Percentiles rank a stretch among this genome's conserved stretches.
These are phyloP conservation scores for Sepiola atlantica DNA, from an alignment of 2,888 invertebrate genomes.

Conservation along the genomic window DNA sequence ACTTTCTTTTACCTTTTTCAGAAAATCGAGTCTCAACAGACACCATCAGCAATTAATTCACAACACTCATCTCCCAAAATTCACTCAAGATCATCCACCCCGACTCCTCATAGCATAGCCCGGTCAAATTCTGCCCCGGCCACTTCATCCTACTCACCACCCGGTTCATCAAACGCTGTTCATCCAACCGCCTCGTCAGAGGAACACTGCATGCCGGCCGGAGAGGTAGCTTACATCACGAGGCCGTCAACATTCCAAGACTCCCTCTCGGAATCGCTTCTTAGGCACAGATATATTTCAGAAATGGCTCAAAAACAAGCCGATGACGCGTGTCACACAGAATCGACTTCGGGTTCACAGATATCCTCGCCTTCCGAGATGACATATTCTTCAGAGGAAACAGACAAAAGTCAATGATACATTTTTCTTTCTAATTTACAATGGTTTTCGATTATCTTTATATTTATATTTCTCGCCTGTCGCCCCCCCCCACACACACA, in stretches of 20 bases:
- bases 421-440: neutral
- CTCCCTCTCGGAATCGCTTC: slow-evolving; percentile 50
- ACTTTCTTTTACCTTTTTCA: neutral
- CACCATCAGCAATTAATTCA: neutral
- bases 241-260: slow-evolving; percentile 33
- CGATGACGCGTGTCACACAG: neutral
- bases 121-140: neutral
- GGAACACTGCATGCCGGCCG: neutral
- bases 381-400: neutral
- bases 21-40: slow-evolving; percentile 32
- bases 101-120: neutral
- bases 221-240: neutral
- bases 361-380: neutral
- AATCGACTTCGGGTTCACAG: neutral
- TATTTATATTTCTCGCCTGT: too few species aligned
- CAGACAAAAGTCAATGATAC: neutral
- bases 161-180: neutral
- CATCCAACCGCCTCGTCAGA: neutral
- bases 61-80: neutral
- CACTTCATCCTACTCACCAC: neutral
- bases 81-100: neutral
- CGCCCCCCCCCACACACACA: too few species aligned
- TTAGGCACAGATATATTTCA: slow-evolving; percentile 18
- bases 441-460: too few species aligned
- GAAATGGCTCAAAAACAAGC: neutral